Evolutionary conservation across 2,113 vertebrate genomes (phyloP), one percentile per base, ranked within the genome.

Genomic region (Tautogolabrus adspersus): DNA sequence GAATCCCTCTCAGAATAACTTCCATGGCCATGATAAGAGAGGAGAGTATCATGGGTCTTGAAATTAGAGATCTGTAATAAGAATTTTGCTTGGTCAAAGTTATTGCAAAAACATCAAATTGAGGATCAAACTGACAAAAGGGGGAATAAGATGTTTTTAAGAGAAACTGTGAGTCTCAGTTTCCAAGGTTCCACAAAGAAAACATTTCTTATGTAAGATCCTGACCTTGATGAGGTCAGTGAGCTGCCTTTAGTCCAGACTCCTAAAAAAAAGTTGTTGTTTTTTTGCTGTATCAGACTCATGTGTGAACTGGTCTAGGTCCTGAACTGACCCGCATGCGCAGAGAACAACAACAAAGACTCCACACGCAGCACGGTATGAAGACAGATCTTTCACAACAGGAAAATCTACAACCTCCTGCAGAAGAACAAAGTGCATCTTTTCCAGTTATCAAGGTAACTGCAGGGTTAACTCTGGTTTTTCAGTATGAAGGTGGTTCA

Each of bases 1-100:
- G 62, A 88, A 75, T 82, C 73, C 78, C 23, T 81, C 51, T 78
- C 68, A 60, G 62, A 90, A 85, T 86, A 68, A 83, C 77, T 77
- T 74, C 74, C 52, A 55, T 76, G 78, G 71, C 59, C 22, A 74
- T 77, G 76, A 83, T 59, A 57, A 77, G 46, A 64, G 51, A 2
- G 15, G 73, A 72, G 62, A 80, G 73, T 44, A 57, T 60, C 52
- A 58, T 34, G 40, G n/a, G 19, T 76, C 34, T 51, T 44, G 19
- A 37, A 61, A 57, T 58, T 44, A 8, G 1, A 30, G 18, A 21
- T 47, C 0, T 59, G 56, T 49, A 8, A 37, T 2, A 67, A 75
- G 58, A 54, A 47, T 63, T 79, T 56, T 44, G 13, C 19, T 44
- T 34, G 2, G 19, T 30, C 12, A 19, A 8, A 49, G 18, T 18